A percentile compares a stretch with the other conserved stretches of the same genome.
These are phyloP conservation scores for Leptarthrus brevirostris DNA, from an alignment of 2,888 invertebrate species.

Conservation along the genomic window DNA sequence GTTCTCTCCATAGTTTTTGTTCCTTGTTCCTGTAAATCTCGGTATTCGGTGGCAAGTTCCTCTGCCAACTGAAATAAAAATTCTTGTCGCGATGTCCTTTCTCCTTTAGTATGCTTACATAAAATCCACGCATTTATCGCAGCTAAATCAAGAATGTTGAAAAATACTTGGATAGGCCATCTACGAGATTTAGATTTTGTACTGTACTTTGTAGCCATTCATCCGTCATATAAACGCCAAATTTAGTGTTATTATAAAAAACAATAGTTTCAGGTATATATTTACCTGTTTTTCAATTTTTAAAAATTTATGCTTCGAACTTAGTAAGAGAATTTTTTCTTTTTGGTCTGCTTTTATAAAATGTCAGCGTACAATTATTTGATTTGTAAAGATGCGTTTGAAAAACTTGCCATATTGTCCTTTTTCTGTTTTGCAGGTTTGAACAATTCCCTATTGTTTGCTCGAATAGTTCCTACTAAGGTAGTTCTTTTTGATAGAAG, in stretches of 20 bases:
- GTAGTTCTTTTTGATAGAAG: too few relatives aligned
- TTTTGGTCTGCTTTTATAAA: slow-evolving; percentile 46
- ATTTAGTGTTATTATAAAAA: slow-evolving; percentile 55
- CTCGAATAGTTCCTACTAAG: too few relatives aligned
- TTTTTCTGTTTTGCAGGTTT: too few relatives aligned
- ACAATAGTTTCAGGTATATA: slow-evolving; percentile 54
- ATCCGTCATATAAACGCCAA: slow-evolving; percentile 53
- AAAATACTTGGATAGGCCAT: slow-evolving; percentile 57
- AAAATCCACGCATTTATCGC: slow-evolving; percentile 58
- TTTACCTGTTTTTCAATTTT: slow-evolving; percentile 43
- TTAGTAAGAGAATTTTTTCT: slow-evolving; percentile 30
- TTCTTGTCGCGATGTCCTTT: slow-evolving; percentile 53
- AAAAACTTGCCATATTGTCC: too few relatives aligned
- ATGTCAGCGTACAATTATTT: slow-evolving; percentile 42
- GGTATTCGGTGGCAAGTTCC: slow-evolving; percentile 47
- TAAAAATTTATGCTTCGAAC: slow-evolving; percentile 33
- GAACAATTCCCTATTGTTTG: too few relatives aligned
- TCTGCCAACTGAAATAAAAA: slow-evolving; percentile 54
- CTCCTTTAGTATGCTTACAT: slow-evolving; percentile 54
- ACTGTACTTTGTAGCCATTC: slow-evolving; percentile 58
- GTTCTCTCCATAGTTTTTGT: slow-evolving; percentile 47
- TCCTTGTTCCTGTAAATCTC: slow-evolving; percentile 47
- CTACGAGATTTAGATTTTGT: slow-evolving; percentile 57
- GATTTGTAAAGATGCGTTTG: slow-evolving; percentile 5
- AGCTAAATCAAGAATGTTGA: slow-evolving; percentile 56